Evolutionary conservation across 2,113 vertebrate species (phyloP).

Genomic region (Dendropsophus ebraccatus): DNA sequence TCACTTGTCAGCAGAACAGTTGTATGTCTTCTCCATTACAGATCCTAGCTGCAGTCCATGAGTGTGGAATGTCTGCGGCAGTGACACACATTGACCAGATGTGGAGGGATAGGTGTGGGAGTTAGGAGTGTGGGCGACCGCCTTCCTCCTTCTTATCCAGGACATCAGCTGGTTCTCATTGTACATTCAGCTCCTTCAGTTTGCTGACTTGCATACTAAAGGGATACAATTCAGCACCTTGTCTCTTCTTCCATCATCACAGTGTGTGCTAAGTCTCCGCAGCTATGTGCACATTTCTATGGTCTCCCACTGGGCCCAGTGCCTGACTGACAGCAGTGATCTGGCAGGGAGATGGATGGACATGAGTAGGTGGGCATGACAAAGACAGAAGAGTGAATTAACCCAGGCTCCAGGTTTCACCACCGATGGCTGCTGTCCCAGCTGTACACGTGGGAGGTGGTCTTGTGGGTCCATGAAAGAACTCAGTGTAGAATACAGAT

Average conservation of each 20-base stretch:
- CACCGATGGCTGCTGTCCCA: conserved; percentile 4
- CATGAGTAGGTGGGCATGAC: conserved; percentile 74
- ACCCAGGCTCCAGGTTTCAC: conserved; percentile 5
- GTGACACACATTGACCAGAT: conserved; percentile 34
- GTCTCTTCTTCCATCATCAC: conserved; percentile 66
- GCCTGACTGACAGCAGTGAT: conserved; percentile 78
- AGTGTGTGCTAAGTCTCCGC: conserved; percentile 67
- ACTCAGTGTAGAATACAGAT: neutral
- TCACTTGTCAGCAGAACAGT: neutral
- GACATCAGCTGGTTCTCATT: conserved; percentile 56
- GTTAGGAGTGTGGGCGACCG: conserved; percentile 49
- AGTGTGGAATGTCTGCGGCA: neutral
- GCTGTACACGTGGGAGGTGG: conserved; percentile 19
- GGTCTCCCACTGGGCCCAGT: conserved; percentile 72
- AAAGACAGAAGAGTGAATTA: conserved; percentile 64
- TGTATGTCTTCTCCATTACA: neutral
- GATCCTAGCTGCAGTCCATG: neutral
- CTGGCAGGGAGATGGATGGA: conserved; percentile 76
- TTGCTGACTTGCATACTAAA: conserved; percentile 67
- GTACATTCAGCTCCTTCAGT: conserved; percentile 53
- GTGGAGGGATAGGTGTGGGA: conserved; percentile 60
- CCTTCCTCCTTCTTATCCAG: conserved; percentile 47
- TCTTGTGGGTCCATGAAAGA: conserved; percentile 11
- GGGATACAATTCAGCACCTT: conserved; percentile 61
- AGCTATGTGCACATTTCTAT: conserved; percentile 65